A percentile compares a stretch with the other conserved stretches of the same genome.
Conservation (phyloP, 2,888 invertebrate species). For the Caenorhabditis sp. region DNA sequence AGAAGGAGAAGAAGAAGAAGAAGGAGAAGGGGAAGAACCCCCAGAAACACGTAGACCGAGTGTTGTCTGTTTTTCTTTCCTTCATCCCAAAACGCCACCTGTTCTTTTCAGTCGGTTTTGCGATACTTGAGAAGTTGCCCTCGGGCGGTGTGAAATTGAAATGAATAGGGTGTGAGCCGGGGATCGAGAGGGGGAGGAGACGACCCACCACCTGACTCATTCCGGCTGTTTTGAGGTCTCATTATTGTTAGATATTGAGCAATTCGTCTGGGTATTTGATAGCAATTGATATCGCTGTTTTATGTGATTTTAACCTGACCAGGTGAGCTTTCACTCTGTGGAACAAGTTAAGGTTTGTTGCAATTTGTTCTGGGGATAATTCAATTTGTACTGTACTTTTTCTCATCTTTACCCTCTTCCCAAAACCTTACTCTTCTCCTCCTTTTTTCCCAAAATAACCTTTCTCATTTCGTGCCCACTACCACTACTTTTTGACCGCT, state of each 20-base stretch:
- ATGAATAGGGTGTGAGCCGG: neutral
- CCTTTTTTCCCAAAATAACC: slow-evolving; percentile 1
- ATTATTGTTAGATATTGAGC: slow-evolving; percentile 3
- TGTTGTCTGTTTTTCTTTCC: slow-evolving; percentile 7
- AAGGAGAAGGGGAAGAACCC: neutral
- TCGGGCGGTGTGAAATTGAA: slow-evolving; percentile 12
- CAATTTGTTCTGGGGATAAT: too few species aligned
- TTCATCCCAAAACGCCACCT: slow-evolving; percentile 1
- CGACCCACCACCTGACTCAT: slow-evolving; percentile 12
- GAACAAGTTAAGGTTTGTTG: too few species aligned
- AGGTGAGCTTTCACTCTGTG: too few species aligned
- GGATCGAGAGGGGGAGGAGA: neutral
- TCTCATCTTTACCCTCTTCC: too few species aligned
- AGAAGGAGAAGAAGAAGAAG: too few species aligned
- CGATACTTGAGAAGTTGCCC: neutral
- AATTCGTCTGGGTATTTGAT: neutral
- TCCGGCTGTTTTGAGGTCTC: slow-evolving; percentile 2
- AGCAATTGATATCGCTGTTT: neutral
- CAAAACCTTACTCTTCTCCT: too few species aligned
- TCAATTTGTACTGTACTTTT: too few species aligned
- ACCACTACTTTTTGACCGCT: slow-evolving; percentile 1
- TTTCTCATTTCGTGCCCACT: neutral
- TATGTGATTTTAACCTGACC: neutral
- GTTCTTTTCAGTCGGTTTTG: neutral
- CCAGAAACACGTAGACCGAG: slow-evolving; percentile 2